phyloP scores from a whole-genome alignment of 2,797 vertebrate genomes.

The Siniperca obscura region DNA sequence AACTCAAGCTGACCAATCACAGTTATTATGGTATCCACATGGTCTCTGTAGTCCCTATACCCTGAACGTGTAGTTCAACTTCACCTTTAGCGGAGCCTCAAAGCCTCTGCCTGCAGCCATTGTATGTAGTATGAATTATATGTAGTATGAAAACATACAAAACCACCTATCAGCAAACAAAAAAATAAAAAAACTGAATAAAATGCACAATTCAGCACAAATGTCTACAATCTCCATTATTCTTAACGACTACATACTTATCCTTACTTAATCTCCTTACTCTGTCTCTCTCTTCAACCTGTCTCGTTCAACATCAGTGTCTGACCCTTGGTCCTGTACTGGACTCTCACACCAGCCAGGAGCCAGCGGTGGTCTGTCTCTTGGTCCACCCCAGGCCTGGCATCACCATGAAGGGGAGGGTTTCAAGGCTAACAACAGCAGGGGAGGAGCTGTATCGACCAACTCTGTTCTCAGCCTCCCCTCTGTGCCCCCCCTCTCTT shows the following conservation, averaged over 20 bases:
- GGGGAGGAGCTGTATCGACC: conserved; percentile 62
- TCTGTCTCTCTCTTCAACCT: neutral
- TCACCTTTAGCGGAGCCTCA: conserved; percentile 5
- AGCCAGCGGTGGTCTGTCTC: conserved; percentile 23
- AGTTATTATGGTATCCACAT: neutral
- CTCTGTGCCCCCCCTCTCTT: conserved; percentile 43
- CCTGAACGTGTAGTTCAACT: neutral
- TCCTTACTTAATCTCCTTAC: neutral
- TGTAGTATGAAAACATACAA: neutral
- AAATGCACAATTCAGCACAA: neutral
- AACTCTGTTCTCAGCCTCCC: conserved; percentile 61
- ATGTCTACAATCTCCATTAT: neutral
- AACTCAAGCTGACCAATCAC: neutral
- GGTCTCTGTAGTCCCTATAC: neutral
- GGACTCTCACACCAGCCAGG: conserved; percentile 6
- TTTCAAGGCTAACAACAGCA: conserved; percentile 56
- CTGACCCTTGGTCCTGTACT: neutral
- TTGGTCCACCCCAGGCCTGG: neutral
- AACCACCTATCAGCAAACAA: neutral
- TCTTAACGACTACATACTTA: too few relatives aligned
- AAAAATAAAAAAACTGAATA: neutral
- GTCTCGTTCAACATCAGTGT: neutral
- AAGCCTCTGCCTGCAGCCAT: neutral
- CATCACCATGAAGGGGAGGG: conserved; percentile 33
- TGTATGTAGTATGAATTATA: neutral